phyloP scores from a whole-genome alignment of 2,797 vertebrate species.

The Ptychadena robeensis region DNA sequence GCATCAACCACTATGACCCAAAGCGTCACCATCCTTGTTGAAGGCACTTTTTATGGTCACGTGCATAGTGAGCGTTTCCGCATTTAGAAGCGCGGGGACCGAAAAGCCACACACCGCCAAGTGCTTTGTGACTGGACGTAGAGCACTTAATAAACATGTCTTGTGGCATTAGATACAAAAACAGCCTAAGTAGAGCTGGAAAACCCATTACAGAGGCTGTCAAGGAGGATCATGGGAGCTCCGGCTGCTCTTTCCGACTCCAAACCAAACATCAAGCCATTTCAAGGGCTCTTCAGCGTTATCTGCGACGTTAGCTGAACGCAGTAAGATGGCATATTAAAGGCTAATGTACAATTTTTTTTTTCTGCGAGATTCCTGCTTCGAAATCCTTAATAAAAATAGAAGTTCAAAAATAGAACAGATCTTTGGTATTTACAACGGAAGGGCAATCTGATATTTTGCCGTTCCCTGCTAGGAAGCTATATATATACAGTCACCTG shows the following conservation, averaged over 20 bases:
- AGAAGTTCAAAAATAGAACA: too few species aligned
- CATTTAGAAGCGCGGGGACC: background rate
- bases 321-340: background rate
- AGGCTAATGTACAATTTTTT: too few species aligned
- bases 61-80: background rate
- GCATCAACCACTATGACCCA: background rate
- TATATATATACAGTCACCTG: too few species aligned
- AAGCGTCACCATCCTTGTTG: background rate
- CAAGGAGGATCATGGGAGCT: background rate
- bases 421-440: too few species aligned
- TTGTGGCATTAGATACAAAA: background rate
- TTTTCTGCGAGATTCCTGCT: too few species aligned
- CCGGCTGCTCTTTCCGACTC: background rate
- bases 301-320: background rate
- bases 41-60: background rate
- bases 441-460: too few species aligned
- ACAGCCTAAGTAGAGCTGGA: background rate
- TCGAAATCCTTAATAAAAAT: too few species aligned
- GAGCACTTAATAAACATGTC: background rate
- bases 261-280: background rate
- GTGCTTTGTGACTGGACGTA: background rate
- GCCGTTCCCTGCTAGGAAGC: too few species aligned
- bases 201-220: background rate
- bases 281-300: background rate
- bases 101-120: background rate